phyloP scores from a whole-genome alignment of 2,113 vertebrate species.

The Phrynocephalus versicolor region DNA sequence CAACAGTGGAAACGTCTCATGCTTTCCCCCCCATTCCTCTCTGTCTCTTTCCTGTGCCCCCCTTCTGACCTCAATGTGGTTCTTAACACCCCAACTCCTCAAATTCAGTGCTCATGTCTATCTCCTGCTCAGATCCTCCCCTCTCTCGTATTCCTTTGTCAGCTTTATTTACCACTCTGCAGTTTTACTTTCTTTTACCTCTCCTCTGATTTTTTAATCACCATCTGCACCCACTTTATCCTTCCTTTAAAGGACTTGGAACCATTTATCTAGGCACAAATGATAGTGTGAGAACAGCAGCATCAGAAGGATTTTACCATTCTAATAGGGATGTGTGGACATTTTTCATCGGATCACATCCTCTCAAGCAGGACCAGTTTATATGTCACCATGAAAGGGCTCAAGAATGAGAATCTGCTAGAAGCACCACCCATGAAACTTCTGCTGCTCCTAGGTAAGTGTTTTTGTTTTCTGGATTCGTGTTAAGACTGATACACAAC shows the following conservation, averaged over 20 bases:
- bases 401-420: slow-evolving; percentile 29
- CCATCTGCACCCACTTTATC: not conserved
- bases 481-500: not conserved
- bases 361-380: not conserved
- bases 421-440: slow-evolving; percentile 72
- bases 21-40: not conserved
- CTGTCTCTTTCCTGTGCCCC: not conserved
- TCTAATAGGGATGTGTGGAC: not conserved
- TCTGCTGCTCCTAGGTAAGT: slow-evolving; percentile 77
- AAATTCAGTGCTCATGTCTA: not conserved
- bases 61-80: not conserved
- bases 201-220: not conserved
- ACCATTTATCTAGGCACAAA: not conserved
- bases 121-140: not conserved
- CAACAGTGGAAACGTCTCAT: too few species aligned
- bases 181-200: not conserved
- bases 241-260: not conserved
- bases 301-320: not conserved
- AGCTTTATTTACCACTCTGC: not conserved
- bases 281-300: not conserved
- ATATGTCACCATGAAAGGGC: slow-evolving; percentile 16
- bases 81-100: not conserved
- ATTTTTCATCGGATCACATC: slow-evolving; percentile 21
- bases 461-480: slow-evolving; percentile 11
- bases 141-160: not conserved